phyloP scores from a whole-genome alignment of 2,113 vertebrate species.

The Mesocricetus auratus region DNA sequence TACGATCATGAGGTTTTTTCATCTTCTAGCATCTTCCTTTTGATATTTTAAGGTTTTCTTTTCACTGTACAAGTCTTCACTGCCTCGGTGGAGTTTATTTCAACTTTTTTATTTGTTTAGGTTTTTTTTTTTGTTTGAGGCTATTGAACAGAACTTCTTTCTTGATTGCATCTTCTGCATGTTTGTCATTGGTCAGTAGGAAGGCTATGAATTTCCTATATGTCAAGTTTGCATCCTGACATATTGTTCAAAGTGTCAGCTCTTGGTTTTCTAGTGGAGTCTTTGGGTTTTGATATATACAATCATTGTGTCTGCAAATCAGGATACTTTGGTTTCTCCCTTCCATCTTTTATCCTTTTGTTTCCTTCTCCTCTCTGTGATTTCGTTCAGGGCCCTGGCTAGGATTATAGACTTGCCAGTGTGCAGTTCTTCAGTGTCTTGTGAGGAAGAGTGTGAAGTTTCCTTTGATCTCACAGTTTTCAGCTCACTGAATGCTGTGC shows the following conservation, averaged over 20 bases:
- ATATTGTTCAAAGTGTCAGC: not conserved
- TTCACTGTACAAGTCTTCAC: not conserved
- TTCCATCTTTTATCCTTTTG: not conserved
- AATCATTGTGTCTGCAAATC: not conserved
- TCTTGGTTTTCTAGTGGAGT: not conserved
- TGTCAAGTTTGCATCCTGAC: not conserved
- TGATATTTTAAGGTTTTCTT: not conserved
- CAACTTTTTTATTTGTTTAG: not conserved
- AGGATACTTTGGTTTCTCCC: not conserved
- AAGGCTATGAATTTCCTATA: not conserved
- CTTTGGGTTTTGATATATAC: not conserved
- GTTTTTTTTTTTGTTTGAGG: not conserved
- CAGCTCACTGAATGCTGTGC: not conserved
- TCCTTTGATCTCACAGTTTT: not conserved
- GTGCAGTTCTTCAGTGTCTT: not conserved
- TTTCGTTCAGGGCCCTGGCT: not conserved
- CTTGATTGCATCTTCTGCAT: not conserved
- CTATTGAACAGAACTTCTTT: not conserved
- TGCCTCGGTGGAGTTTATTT: not conserved
- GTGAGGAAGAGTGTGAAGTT: not conserved
- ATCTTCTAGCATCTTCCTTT: not conserved
- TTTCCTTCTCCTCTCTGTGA: not conserved
- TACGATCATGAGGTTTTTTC: not conserved
- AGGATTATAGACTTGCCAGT: not conserved
- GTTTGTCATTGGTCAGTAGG: not conserved